Conservation (phyloP, 2,797 vertebrate genomes). For the Lepus townsendii region DNA sequence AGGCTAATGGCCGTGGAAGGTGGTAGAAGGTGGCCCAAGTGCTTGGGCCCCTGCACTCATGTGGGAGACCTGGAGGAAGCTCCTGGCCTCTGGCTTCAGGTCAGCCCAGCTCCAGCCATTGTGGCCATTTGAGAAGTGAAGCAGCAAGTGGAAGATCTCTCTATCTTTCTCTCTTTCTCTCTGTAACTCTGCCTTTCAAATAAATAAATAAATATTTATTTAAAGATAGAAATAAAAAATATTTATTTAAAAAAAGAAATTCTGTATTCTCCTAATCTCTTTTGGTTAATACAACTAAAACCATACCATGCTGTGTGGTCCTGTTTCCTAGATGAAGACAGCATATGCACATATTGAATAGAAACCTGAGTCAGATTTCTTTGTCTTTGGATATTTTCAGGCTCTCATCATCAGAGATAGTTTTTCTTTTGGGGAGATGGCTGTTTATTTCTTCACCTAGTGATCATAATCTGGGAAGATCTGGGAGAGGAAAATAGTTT, state of each 20-base stretch:
- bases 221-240: no score
- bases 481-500: neutral
- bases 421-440: neutral
- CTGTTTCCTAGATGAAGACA: neutral
- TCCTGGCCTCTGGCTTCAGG: no score
- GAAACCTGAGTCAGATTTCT: neutral
- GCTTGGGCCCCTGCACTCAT: no score
- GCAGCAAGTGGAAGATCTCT: no score
- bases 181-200: no score
- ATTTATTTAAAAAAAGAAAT: neutral
- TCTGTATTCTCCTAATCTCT: neutral
- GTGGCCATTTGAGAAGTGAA: no score
- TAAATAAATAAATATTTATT: no score
- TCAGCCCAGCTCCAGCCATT: no score
- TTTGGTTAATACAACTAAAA: neutral
- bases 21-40: no score
- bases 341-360: neutral
- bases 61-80: no score
- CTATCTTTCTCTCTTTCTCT: no score
- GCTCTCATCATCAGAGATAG: neutral
- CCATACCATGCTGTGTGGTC: neutral
- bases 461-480: slow-evolving; percentile 2
- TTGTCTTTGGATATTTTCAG: slow-evolving; percentile 31
- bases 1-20: no score
- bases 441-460: neutral